phyloP scores from a whole-genome alignment of 2,888 invertebrate genomes.

The Xestia xanthographa region DNA sequence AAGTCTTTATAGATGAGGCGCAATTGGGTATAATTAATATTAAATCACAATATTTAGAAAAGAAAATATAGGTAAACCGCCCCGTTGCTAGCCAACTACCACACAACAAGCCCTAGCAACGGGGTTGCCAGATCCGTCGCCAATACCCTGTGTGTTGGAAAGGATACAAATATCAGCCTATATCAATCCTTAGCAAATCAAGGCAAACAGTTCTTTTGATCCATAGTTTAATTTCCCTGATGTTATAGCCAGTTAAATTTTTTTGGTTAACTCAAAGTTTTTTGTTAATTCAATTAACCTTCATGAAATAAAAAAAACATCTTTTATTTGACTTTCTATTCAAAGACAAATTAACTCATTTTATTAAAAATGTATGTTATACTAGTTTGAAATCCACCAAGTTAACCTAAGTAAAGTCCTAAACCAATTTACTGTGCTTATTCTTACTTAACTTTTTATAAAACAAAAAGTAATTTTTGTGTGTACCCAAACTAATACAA shows the following conservation, averaged over 20 bases:
- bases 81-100: too few species aligned
- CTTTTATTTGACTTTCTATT: conserved; percentile 5
- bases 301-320: neutral
- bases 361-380: conserved; percentile 18
- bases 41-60: too few species aligned
- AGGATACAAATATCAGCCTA: neutral
- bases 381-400: neutral
- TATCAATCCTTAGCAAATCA: neutral
- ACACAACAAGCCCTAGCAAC: too few species aligned
- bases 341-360: conserved; percentile 3
- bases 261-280: neutral
- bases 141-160: too few species aligned
- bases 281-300: conserved; percentile 9
- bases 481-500: conserved; percentile 15
- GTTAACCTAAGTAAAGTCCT: conserved; percentile 11
- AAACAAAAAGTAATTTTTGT: conserved; percentile 3
- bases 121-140: too few species aligned
- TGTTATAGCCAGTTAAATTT: neutral
- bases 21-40: too few species aligned
- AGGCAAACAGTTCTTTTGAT: neutral
- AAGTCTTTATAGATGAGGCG: too few species aligned
- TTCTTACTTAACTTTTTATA: conserved; percentile 12
- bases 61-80: too few species aligned
- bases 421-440: conserved; percentile 27
- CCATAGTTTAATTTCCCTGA: neutral